Evolutionary conservation across 1,140 invertebrate species (phyloP), one percentile per base, ranked within the genome.

Genomic region (Leptinotarsa lineolata): DNA sequence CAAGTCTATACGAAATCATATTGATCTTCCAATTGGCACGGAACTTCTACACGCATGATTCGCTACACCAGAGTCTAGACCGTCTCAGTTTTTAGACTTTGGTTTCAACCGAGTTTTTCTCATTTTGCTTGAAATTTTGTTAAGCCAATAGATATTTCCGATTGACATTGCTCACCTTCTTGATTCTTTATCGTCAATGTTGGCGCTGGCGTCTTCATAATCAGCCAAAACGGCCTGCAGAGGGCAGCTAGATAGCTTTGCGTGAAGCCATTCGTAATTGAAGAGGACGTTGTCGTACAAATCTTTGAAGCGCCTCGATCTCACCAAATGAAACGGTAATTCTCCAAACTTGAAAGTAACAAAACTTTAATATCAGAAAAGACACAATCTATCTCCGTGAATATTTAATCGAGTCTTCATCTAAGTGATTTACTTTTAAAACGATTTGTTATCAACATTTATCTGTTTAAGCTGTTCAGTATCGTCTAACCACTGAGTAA

Each of bases 261-360:
- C 96, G 83, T 98, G 96, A 0, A 99, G 87, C 95, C 97, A 99
- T 76, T 97, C 92, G 83, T 99, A 99, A 85, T 98, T 98, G 85
- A 99, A 99, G 0, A 99, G 88, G 12, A 98, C 96, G 80, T 97
- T 91, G 67, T 94, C 91, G 83, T 97, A 98, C 0, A 99, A 86
- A 85, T 99, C 97, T 72, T 95, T 93, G 81, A 96, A 97, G 24
- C 97, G 90, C 69, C 93, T 90, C 0, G 97, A 93, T 16, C 97
- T 88, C 0, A 99, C 91, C 78, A 99, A 86, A 82, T 99, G 97
- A 84, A 93, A 99, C 0, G 98, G 97, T 61, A 99, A 85, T 83
- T 99, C 97, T 6, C 97, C 95, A 86, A 95, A 97, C 92, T 96
- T 79, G 0, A 84, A 85, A 66, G 46, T 18, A n/a, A 39, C n/a